phyloP scores from a whole-genome alignment of 2,888 invertebrate species.

The Lottia scabra region DNA sequence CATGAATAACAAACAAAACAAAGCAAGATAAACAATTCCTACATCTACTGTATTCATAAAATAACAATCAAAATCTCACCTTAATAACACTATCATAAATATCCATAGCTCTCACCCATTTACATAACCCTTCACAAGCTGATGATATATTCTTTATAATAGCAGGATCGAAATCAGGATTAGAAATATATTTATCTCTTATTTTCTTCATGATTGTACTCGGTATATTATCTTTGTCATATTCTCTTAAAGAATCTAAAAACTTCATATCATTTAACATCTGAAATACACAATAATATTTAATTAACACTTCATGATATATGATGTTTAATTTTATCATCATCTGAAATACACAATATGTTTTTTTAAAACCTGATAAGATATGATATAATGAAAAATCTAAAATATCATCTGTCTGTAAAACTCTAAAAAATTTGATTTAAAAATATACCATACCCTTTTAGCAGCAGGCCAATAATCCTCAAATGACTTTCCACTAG shows the following conservation, averaged over 20 bases:
- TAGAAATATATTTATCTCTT: slow-evolving; percentile 59
- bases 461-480: slow-evolving; percentile 68
- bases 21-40: too few relatives aligned
- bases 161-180: slow-evolving; percentile 66
- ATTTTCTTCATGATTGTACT: slow-evolving; percentile 62
- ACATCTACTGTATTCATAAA: neutral
- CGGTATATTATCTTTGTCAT: slow-evolving; percentile 68
- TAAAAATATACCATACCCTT: slow-evolving; percentile 48
- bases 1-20: neutral
- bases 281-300: slow-evolving; percentile 36
- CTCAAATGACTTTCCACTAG: slow-evolving; percentile 59
- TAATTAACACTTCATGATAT: neutral
- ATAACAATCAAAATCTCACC: slow-evolving; percentile 31
- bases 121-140: slow-evolving; percentile 68
- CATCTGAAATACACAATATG: too few relatives aligned
- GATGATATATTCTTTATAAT: slow-evolving; percentile 67
- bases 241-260: slow-evolving; percentile 65
- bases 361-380: too few relatives aligned
- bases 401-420: too few relatives aligned
- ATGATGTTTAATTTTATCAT: neutral
- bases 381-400: too few relatives aligned
- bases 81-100: slow-evolving; percentile 67
- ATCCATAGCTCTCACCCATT: slow-evolving; percentile 67
- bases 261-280: slow-evolving; percentile 68
- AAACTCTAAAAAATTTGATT: too few relatives aligned